Conservation (phyloP, 2,113 vertebrate genomes). For the Otis tarda region DNA sequence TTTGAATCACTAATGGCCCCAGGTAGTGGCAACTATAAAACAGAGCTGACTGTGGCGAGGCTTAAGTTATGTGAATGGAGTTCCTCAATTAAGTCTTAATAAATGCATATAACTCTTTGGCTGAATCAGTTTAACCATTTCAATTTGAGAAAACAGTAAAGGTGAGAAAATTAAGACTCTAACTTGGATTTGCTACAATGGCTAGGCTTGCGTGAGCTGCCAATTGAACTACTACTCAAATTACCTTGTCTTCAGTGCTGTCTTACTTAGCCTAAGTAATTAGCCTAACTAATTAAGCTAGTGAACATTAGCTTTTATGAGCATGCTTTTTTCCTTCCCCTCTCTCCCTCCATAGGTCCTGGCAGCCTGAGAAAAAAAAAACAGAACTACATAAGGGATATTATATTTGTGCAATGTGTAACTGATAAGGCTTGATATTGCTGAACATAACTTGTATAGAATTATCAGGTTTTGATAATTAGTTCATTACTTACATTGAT, state of each 20-base stretch:
- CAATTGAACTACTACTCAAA: not conserved
- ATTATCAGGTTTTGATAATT: not conserved
- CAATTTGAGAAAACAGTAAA: not conserved
- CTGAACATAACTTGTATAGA: not conserved
- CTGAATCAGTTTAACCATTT: not conserved
- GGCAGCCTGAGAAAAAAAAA: not conserved
- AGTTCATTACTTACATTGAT: not conserved
- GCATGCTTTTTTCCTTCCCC: fast-evolving
- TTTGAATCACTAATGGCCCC: not conserved
- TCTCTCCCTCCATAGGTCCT: not conserved
- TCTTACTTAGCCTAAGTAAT: not conserved
- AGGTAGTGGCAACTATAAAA: not conserved
- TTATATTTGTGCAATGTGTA: not conserved
- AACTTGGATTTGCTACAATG: not conserved
- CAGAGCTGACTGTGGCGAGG: not conserved
- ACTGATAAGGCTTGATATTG: not conserved
- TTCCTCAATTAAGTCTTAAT: not conserved
- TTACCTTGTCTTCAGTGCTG: not conserved
- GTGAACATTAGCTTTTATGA: not conserved
- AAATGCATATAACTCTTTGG: not conserved
- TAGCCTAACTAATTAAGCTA: not conserved
- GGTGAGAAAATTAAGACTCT: not conserved
- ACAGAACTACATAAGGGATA: not conserved
- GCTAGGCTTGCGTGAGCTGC: not conserved
- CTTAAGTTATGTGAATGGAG: not conserved